Base-by-base conservation (phyloP, 2,888 invertebrate genomes). In the Eumacrocentrus americanus region DNA sequence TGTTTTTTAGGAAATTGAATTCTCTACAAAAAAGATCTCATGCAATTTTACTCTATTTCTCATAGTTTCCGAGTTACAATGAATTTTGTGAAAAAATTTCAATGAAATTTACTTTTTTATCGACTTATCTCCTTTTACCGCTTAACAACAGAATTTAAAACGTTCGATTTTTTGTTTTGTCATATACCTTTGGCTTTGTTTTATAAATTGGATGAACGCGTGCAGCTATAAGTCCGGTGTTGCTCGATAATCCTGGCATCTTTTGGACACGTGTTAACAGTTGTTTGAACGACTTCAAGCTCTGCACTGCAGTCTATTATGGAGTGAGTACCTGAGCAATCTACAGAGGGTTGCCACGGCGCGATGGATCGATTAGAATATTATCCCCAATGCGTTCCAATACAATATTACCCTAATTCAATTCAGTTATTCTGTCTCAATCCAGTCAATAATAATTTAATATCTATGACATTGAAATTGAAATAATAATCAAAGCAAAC, bases 141-240 rank as follows among this genome's bases (percentile, higher is more conserved):
- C n/a, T n/a, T n/a, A n/a, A n/a, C n/a, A n/a, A n/a, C n/a, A n/a
- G n/a, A n/a, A n/a, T n/a, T n/a, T n/a, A n/a, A n/a, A n/a, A n/a
- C n/a, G n/a, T n/a, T n/a, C n/a, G n/a, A n/a, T n/a, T n/a, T n/a
- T n/a, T n/a, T n/a, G n/a, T n/a, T n/a, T n/a, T n/a, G n/a, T n/a
- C n/a, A n/a, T n/a, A n/a, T 23, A 80, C 80, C 78, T 80, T 77
- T 16, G 71, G 69, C 50, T 72, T 75, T 4, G 72, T 72, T 38
- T 76, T 69, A 57, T 68, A 68, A 42, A 79, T 65, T 2, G 78
- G 77, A 23, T 70, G 70, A 42, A 72, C 66, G 9, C 78, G 73
- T 29, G 79, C 80, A 12, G 78, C 75, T 16, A 80, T 71, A 25
- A 80, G 77, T 1, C 80, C 80, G 11, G 80, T 80, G 48, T 71